These are phyloP conservation scores for Cheirogaleus major DNA, from an alignment of 2,797 vertebrate species.

Conservation along the genomic window DNA sequence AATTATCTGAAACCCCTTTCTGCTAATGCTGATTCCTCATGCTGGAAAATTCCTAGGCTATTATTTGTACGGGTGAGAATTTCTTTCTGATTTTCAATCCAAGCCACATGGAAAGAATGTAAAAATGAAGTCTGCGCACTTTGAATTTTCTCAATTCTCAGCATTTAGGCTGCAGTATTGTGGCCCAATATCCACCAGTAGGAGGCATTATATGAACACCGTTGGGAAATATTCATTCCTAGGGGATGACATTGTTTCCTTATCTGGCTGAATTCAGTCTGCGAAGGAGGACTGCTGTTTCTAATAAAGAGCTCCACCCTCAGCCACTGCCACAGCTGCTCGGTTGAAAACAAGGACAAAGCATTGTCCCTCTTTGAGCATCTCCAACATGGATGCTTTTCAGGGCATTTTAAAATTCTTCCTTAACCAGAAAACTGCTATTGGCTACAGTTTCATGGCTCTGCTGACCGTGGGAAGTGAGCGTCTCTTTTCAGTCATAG, in stretches of 20 bases:
- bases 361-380: not conserved
- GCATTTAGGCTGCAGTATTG: not conserved
- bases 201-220: conserved; percentile 72
- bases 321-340: not conserved
- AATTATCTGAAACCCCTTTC: not conserved
- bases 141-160: not conserved
- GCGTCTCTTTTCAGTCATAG: conserved; percentile 92
- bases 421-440: conserved; percentile 91
- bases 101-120: not conserved
- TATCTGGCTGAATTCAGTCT: conserved; percentile 54
- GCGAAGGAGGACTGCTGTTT: conserved; percentile 61
- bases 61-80: not conserved
- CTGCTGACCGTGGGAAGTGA: conserved; percentile 94
- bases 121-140: not conserved
- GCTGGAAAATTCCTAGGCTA: conserved; percentile 40
- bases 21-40: not conserved
- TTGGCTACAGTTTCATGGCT: conserved; percentile 95
- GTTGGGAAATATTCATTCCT: conserved; percentile 73
- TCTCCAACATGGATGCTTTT: conserved; percentile 90
- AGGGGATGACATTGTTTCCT: conserved; percentile 71
- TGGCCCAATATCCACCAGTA: conserved; percentile 46
- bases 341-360: not conserved
- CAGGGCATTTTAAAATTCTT: conserved; percentile 90
- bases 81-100: conserved; percentile 6
- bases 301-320: conserved; percentile 61